Percentiles rank a stretch among this genome's conserved stretches.
Evolutionary conservation across 1,140 invertebrate species (phyloP).

Genomic region (Meloidogyne hapla): DNA sequence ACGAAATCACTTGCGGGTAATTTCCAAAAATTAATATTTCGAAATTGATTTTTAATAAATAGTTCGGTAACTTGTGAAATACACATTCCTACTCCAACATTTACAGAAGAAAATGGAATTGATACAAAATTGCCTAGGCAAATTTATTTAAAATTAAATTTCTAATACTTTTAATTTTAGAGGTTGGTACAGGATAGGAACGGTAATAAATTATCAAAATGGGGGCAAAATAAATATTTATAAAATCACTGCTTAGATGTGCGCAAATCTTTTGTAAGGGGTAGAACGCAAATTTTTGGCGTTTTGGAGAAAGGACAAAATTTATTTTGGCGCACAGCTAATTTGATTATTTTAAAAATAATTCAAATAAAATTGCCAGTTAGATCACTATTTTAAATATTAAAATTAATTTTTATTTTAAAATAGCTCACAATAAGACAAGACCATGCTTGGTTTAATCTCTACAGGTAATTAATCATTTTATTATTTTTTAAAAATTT

Average conservation of each 20-base stretch:
- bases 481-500: background rate
- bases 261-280: too few species aligned
- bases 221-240: too few species aligned
- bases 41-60: background rate
- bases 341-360: too few species aligned
- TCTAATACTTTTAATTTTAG: background rate
- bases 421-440: conserved; percentile 54
- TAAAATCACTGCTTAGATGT: too few species aligned
- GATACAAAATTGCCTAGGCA: conserved; percentile 54
- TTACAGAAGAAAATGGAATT: conserved; percentile 48
- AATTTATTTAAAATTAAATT: background rate
- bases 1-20: conserved; percentile 61
- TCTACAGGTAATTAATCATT: conserved; percentile 39
- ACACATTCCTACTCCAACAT: conserved; percentile 43
- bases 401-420: conserved; percentile 16
- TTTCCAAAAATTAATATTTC: too few species aligned
- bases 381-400: too few species aligned
- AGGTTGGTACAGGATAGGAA: conserved; percentile 56
- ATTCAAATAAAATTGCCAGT: background rate
- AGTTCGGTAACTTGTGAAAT: conserved; percentile 57
- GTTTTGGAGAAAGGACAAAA: too few species aligned
- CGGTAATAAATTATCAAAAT: too few species aligned
- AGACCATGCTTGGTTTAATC: conserved; percentile 59
- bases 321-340: too few species aligned
- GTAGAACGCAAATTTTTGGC: too few species aligned